phyloP scores from a whole-genome alignment of 2,113 vertebrate genomes.

The Perognathus longimembris region DNA sequence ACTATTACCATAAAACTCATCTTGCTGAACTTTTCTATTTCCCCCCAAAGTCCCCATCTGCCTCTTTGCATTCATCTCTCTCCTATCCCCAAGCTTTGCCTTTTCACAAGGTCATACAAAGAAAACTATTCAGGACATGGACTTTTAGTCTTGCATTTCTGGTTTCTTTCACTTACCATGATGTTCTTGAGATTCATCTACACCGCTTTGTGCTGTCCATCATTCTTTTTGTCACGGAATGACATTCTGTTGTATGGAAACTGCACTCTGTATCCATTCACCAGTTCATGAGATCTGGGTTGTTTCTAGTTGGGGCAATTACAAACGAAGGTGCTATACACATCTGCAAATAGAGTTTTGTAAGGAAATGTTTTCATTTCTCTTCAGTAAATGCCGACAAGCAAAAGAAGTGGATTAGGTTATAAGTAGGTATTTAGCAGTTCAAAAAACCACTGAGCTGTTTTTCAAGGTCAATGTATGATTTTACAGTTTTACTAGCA shows the following conservation, averaged over 20 bases:
- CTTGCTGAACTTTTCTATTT: not conserved
- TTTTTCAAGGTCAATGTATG: not conserved
- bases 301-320: slow-evolving; percentile 2
- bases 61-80: not conserved
- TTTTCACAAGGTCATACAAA: slow-evolving; percentile 33
- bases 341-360: slow-evolving; percentile 21
- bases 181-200: not conserved
- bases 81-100: not conserved
- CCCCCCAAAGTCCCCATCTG: not conserved
- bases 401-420: not conserved
- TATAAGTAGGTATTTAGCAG: not conserved
- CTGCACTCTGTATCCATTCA: not conserved
- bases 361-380: not conserved
- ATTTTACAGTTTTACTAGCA: not conserved
- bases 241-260: not conserved
- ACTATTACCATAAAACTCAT: not conserved
- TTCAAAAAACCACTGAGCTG: not conserved
- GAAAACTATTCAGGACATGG: not conserved
- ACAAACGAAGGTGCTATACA: not conserved
- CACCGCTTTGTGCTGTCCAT: not conserved
- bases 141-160: slow-evolving; percentile 9
- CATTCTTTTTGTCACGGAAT: not conserved
- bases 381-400: slow-evolving; percentile 9
- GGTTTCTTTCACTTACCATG: slow-evolving; percentile 12
- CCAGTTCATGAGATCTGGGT: not conserved